Conservation (phyloP, 2,113 vertebrate genomes). For the Alexandromys fortis region DNA sequence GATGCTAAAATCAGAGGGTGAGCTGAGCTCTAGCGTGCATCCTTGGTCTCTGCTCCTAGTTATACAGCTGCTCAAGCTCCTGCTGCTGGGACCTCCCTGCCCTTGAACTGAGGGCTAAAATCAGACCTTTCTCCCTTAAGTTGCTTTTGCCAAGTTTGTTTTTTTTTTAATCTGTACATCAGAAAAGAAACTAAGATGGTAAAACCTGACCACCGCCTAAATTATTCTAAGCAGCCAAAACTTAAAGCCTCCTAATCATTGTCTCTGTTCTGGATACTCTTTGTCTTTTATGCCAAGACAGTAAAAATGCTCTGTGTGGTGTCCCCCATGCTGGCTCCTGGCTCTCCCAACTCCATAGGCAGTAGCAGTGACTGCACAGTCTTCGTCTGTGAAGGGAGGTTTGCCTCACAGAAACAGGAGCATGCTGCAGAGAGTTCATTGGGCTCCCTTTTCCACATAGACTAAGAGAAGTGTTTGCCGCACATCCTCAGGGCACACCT, state of each 20-base stretch:
- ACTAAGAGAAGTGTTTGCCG: not conserved
- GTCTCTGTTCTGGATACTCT: not conserved
- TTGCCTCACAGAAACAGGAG: not conserved
- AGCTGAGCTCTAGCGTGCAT: not conserved
- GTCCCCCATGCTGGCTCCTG: fast-evolving
- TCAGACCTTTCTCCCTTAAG: not conserved
- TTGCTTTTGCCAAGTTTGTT: not conserved
- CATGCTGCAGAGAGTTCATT: not conserved
- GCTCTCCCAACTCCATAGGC: too few species aligned
- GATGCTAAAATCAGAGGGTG: not conserved
- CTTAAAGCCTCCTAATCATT: not conserved
- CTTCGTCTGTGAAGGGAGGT: not conserved
- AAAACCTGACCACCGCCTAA: not conserved
- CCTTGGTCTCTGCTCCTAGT: not conserved
- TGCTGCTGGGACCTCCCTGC: not conserved
- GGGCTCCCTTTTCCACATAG: not conserved
- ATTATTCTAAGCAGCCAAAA: not conserved
- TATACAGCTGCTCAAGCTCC: not conserved
- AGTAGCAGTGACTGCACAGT: not conserved
- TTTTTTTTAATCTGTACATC: not conserved
- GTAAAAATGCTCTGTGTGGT: not conserved
- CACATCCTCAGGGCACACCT: not conserved
- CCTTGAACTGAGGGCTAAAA: not conserved
- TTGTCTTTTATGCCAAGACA: fast-evolving
- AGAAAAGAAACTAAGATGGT: not conserved